Conservation (phyloP, 2,113 vertebrate species). For the Lepus europaeus region DNA sequence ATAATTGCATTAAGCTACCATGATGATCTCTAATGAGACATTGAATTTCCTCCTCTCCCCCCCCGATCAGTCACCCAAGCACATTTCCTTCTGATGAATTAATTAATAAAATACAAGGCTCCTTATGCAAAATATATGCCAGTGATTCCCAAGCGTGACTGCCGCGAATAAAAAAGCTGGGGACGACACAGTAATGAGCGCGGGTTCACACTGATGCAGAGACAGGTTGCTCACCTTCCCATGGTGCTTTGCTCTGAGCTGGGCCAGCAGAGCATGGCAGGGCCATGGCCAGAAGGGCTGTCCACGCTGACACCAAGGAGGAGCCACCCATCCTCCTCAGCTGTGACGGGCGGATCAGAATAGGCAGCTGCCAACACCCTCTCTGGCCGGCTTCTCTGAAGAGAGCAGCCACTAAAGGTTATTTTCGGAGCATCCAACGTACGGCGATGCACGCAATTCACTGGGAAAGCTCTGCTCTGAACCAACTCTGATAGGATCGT, state of each 20-base stretch:
- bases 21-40: slow-evolving; percentile 85
- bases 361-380: slow-evolving; percentile 30
- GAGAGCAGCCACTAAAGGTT: slow-evolving; percentile 22
- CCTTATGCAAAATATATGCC: slow-evolving; percentile 79
- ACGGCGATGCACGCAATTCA: neutral
- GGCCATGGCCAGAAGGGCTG: neutral
- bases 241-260: neutral
- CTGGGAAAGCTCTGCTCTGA: slow-evolving; percentile 40
- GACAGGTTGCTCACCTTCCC: neutral
- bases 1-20: slow-evolving; percentile 82
- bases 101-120: slow-evolving; percentile 83
- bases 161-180: slow-evolving; percentile 49
- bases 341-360: neutral
- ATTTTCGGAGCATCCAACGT: slow-evolving; percentile 32
- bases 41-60: slow-evolving; percentile 81
- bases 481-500: neutral
- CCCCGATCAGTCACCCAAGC: slow-evolving; percentile 82
- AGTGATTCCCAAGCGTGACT: slow-evolving; percentile 75
- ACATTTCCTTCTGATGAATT: slow-evolving; percentile 83
- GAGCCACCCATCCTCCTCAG: neutral
- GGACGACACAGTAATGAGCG: slow-evolving; percentile 23
- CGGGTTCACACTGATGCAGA: neutral
- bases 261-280: neutral
- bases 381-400: slow-evolving; percentile 26
- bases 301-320: neutral